These are phyloP conservation scores for Zaprionus kolodkinae DNA, from an alignment of 1,140 invertebrate species.

Conservation along the genomic window DNA sequence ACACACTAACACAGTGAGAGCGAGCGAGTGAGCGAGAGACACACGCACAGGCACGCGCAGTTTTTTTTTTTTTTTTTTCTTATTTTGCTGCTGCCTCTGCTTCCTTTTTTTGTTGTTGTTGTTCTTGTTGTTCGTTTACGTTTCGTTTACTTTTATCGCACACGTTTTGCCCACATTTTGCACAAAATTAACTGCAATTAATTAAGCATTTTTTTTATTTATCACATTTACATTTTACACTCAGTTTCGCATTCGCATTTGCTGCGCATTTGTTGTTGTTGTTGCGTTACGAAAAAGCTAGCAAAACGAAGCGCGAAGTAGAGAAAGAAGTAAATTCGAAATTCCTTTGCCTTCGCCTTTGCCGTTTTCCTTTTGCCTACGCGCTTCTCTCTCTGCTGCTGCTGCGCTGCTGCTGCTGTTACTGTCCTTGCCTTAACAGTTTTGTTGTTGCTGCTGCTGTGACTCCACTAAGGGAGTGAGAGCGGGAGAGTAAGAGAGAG, in stretches of 20 bases:
- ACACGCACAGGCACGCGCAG: conserved; percentile 38
- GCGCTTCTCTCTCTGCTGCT: conserved; percentile 15
- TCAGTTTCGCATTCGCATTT: conserved; percentile 9
- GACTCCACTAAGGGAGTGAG: conserved; percentile 21
- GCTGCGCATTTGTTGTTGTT: too few relatives aligned
- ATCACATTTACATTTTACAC: conserved; percentile 25
- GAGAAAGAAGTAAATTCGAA: conserved; percentile 21
- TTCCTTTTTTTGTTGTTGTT: not conserved
- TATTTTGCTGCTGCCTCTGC: not conserved
- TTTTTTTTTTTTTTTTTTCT: conserved; percentile 41
- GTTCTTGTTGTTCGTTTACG: conserved; percentile 23
- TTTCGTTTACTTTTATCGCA: conserved; percentile 54
- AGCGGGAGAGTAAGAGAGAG: conserved; percentile 35
- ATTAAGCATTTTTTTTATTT: conserved; percentile 41
- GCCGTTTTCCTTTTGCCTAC: conserved; percentile 19
- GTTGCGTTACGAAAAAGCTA: conserved; percentile 30
- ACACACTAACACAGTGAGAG: conserved; percentile 11
- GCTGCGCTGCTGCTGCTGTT: conserved; percentile 45
- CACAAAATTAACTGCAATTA: conserved; percentile 56
- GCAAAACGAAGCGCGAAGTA: conserved; percentile 10
- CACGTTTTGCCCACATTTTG: conserved; percentile 71
- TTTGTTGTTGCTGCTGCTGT: conserved; percentile 47
- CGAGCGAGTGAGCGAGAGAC: not conserved
- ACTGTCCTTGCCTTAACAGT: conserved; percentile 35
- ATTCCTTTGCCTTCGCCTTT: conserved; percentile 30